Conservation (phyloP, 1,140 invertebrate species). For the Ooceraea biroi region DNA sequence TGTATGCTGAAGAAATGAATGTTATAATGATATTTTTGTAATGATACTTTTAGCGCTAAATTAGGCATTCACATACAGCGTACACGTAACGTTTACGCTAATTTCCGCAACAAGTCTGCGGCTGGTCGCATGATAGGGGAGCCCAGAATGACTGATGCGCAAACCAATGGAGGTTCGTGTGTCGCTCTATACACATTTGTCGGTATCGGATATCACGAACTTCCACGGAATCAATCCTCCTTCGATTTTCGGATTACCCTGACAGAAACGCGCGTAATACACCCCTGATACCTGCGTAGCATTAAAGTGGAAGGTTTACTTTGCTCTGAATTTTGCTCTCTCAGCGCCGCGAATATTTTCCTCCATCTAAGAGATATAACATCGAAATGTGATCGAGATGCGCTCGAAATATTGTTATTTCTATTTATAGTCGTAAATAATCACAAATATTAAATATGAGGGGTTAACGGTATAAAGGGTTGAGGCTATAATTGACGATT, state of each 20-base stretch:
- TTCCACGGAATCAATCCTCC: conserved; percentile 35
- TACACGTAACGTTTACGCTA: neutral
- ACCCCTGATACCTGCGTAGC: neutral
- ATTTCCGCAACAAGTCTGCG: conserved; percentile 32
- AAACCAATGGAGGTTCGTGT: conserved; percentile 33
- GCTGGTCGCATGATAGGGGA: conserved; percentile 1
- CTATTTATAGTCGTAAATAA: too few relatives aligned
- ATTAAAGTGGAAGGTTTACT: neutral
- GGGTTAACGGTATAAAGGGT: neutral
- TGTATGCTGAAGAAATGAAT: too few relatives aligned
- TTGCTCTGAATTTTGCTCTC: neutral
- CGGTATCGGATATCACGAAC: conserved; percentile 21
- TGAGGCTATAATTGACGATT: conserved; percentile 11
- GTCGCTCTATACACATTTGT: conserved; percentile 22
- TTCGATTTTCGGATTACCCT: conserved; percentile 33
- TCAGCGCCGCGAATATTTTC: neutral
- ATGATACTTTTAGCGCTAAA: neutral
- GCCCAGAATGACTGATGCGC: conserved; percentile 33
- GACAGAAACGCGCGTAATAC: neutral
- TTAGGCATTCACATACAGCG: neutral
- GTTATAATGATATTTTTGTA: too few relatives aligned
- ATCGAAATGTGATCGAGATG: too few relatives aligned
- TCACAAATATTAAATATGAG: neutral
- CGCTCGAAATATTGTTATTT: too few relatives aligned
- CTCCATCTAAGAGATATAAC: neutral